Base-by-base conservation (phyloP, 2,888 invertebrate genomes). In the Aleiodes alternator region DNA sequence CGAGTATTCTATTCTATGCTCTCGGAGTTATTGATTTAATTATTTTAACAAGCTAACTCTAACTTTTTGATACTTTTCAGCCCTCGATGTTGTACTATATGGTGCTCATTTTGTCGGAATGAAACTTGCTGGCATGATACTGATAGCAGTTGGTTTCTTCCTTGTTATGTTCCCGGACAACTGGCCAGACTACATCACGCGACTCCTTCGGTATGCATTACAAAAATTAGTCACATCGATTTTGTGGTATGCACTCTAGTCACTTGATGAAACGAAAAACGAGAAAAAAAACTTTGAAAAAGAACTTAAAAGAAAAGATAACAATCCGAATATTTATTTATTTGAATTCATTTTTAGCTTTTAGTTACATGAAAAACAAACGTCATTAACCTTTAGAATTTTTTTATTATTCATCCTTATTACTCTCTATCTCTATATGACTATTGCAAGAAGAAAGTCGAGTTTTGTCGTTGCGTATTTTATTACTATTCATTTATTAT, bases 111-210 rank as follows among this genome's bases (percentile, higher is more conserved):
- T 98, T 90, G 95, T 95, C 85, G 97, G 97, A 57, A 98, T 98
- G 98, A 97, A 97, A 91, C 90, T 98, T 84, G 95, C 97, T n/a
- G 98, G 98, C 38, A 95, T 98, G 88, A 95, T 97, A 81, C 91
- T 98, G 72, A 97, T 98, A 84, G 93, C 95, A 0, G 95, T 96
- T 73, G 97, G 98, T 71, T 97, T 98, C 91, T 95, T 97, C 90
- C 92, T 98, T 72, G 97, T 98, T 78, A 96, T 98, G 94, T 95
- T 98, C 84, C 98, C 98, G 0, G 96, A 97, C 90, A 97, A 98
- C 91, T 98, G 98, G 98, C 97, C 97, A 0, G 96, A 97, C 88
- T 97, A 97, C 90, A 96, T 97, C 90, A 97, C 96, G 86, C 92
- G 96, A 82, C 92, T 97, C 78, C 92, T 97, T 84, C 94, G 97